A percentile compares a stretch with the other conserved stretches of the same genome.
These are phyloP conservation scores for Yponomeuta malinellus DNA, from an alignment of 2,888 invertebrate species.

Conservation along the genomic window DNA sequence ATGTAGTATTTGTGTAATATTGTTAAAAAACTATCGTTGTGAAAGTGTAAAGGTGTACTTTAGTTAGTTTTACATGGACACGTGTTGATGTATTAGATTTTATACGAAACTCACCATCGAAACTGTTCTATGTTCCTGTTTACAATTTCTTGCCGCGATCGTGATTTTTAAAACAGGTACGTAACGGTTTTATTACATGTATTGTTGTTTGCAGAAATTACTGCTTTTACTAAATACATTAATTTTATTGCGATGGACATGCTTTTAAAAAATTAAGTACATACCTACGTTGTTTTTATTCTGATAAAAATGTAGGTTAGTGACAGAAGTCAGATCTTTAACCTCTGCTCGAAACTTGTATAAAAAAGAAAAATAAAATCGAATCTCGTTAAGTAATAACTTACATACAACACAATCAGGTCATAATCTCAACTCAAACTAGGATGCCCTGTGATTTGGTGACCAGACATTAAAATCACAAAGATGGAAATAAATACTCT, in stretches of 20 bases:
- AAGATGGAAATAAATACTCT: too few species aligned
- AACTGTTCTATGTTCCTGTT: slow-evolving; percentile 40
- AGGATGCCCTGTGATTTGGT: too few species aligned
- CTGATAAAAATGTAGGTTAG: not conserved
- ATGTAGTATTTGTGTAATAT: slow-evolving; percentile 9
- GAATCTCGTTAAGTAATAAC: too few species aligned
- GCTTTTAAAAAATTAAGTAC: not conserved
- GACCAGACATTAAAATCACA: too few species aligned
- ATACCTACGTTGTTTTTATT: not conserved
- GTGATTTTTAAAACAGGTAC: slow-evolving; percentile 53
- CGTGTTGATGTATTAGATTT: slow-evolving; percentile 39
- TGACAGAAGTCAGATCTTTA: not conserved
- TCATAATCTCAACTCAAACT: too few species aligned
- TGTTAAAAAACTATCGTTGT: slow-evolving; percentile 5
- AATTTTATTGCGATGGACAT: not conserved
- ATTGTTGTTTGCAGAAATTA: not conserved
- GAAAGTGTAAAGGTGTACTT: slow-evolving; percentile 5
- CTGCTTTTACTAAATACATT: not conserved
- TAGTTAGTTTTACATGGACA: slow-evolving; percentile 12
- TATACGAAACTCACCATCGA: slow-evolving; percentile 49
- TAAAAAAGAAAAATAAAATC: not conserved
- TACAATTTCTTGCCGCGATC: slow-evolving; percentile 44
- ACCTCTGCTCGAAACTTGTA: not conserved
- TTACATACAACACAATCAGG: too few species aligned
- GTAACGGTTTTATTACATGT: slow-evolving; percentile 50